Evolutionary conservation across 2,888 invertebrate species (phyloP).

Genomic region (Lasioglossum leucozonium): DNA sequence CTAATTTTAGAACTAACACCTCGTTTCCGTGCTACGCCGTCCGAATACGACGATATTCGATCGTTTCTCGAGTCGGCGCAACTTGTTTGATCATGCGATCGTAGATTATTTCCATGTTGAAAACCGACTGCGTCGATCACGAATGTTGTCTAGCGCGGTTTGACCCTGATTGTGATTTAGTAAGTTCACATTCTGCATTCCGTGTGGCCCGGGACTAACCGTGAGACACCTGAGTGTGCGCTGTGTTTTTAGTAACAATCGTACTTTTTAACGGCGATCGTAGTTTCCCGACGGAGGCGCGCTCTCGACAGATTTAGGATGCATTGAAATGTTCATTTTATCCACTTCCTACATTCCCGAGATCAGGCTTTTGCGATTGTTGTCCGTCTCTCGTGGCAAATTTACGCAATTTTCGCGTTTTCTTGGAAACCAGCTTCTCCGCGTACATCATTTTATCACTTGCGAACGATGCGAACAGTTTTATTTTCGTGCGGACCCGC

Average conservation of each 20-base stretch:
- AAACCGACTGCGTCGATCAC: constrained; percentile 24
- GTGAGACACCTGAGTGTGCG: background rate
- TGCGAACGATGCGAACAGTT: background rate
- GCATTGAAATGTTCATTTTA: background rate
- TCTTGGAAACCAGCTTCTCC: background rate
- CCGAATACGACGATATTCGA: constrained; percentile 11
- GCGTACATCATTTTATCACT: background rate
- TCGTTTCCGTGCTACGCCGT: background rate
- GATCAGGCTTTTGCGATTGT: too few species aligned
- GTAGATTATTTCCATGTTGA: background rate
- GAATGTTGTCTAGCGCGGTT: constrained; percentile 17
- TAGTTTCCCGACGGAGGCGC: background rate
- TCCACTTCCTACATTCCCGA: too few species aligned
- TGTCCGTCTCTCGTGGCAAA: background rate
- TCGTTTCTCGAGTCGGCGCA: background rate
- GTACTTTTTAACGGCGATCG: background rate
- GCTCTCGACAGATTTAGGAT: background rate
- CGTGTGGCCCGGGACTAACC: constrained; percentile 9
- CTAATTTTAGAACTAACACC: constrained; percentile 10
- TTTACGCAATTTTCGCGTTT: background rate
- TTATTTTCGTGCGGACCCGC: background rate
- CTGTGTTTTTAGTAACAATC: constrained; percentile 7
- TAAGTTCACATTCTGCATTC: constrained; percentile 35
- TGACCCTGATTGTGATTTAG: constrained; percentile 28
- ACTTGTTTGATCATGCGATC: background rate